A percentile compares a stretch with the other conserved stretches of the same genome.
These are phyloP conservation scores for Lasioglossum villosulum DNA, from an alignment of 2,888 invertebrate genomes.

Conservation along the genomic window DNA sequence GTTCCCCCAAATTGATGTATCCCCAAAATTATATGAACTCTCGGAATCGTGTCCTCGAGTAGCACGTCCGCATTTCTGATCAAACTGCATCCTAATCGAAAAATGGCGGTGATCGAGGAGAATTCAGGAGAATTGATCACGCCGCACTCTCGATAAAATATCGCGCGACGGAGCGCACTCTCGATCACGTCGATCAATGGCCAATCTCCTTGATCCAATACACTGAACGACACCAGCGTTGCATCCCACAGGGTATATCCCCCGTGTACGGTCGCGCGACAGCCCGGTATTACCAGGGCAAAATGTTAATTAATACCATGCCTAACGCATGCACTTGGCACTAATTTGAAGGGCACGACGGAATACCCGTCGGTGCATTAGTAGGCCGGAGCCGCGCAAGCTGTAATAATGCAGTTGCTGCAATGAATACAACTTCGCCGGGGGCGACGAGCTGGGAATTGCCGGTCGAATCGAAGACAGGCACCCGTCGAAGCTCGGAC, in stretches of 20 bases:
- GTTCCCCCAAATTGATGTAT: no score
- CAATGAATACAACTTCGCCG: slow-evolving; percentile 49
- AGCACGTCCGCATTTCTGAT: background rate
- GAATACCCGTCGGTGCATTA: slow-evolving; percentile 59
- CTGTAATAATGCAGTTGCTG: slow-evolving; percentile 64
- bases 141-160: background rate
- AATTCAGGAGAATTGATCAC: background rate
- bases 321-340: slow-evolving; percentile 69
- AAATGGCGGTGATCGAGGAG: background rate
- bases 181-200: slow-evolving; percentile 4
- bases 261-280: slow-evolving; percentile 1
- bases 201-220: background rate
- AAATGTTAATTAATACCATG: slow-evolving; percentile 74
- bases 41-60: background rate
- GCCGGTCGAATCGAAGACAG: slow-evolving; percentile 58
- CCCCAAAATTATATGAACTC: background rate
- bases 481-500: slow-evolving; percentile 9
- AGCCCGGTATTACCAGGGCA: slow-evolving; percentile 35
- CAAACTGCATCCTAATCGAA: background rate
- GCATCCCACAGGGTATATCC: slow-evolving; percentile 11
- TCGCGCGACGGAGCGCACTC: background rate
- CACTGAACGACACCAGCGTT: background rate
- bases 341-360: slow-evolving; percentile 70
- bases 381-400: slow-evolving; percentile 24
- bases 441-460: slow-evolving; percentile 57